phyloP scores from a whole-genome alignment of 2,888 invertebrate genomes.

The Ditula angustiorana region DNA sequence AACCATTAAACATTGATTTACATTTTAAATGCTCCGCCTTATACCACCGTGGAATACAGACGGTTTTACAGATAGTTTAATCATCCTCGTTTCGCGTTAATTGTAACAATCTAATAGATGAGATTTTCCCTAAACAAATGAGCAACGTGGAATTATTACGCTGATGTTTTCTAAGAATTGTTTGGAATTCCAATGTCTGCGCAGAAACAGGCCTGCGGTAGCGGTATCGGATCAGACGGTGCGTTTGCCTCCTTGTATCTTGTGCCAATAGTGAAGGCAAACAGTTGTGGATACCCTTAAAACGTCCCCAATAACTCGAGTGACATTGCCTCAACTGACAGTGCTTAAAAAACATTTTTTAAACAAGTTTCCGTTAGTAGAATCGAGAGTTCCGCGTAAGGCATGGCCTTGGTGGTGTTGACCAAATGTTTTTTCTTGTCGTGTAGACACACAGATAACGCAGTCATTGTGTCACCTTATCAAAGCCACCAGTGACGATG shows the following conservation, averaged over 20 bases:
- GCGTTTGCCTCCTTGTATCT: slow-evolving; percentile 20
- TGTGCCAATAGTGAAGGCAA: slow-evolving; percentile 30
- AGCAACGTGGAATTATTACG: neutral
- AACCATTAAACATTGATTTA: slow-evolving; percentile 14
- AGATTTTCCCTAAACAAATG: slow-evolving; percentile 15
- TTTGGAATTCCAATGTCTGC: slow-evolving; percentile 16
- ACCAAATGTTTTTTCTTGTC: slow-evolving; percentile 69
- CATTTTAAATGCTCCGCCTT: neutral
- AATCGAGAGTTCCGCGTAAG: slow-evolving; percentile 70
- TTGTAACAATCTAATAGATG: neutral
- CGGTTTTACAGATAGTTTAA: neutral
- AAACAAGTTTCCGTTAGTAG: slow-evolving; percentile 48
- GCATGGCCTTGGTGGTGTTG: slow-evolving; percentile 75
- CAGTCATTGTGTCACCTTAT: slow-evolving; percentile 66
- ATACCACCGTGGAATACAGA: neutral
- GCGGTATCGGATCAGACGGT: slow-evolving; percentile 23
- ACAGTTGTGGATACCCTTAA: slow-evolving; percentile 57
- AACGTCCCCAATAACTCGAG: slow-evolving; percentile 66
- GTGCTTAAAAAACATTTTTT: slow-evolving; percentile 32
- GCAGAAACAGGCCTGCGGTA: slow-evolving; percentile 11
- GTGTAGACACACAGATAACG: slow-evolving; percentile 66
- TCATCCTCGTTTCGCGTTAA: neutral
- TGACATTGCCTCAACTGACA: slow-evolving; percentile 61
- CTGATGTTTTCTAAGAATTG: slow-evolving; percentile 22
- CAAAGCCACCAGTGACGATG: slow-evolving; percentile 56